Conservation (phyloP, 2,888 invertebrate species). For the Monoplex corrugatus region DNA sequence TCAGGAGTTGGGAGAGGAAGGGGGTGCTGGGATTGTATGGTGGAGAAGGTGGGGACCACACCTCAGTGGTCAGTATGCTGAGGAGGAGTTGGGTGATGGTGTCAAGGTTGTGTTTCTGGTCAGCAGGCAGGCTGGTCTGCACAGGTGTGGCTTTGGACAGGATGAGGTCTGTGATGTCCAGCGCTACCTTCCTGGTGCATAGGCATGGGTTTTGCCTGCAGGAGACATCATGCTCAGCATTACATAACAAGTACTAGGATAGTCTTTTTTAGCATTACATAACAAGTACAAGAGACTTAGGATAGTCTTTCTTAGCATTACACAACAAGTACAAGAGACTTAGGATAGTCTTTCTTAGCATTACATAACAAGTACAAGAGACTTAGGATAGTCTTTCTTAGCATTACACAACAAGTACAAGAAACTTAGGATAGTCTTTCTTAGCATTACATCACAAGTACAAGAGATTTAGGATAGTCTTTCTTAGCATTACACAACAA, state of each 20-base stretch:
- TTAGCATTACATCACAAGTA: no score
- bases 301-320: no score
- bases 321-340: background rate
- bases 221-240: constrained; percentile 1
- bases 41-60: constrained; percentile 42
- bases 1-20: constrained; percentile 63
- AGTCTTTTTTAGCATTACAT: no score
- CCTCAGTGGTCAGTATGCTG: constrained; percentile 31
- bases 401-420: no score
- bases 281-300: no score
- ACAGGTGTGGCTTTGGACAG: background rate
- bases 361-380: background rate
- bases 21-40: constrained; percentile 56
- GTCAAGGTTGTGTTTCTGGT: background rate
- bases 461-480: no score
- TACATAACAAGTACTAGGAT: no score
- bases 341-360: background rate
- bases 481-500: no score
- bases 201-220: constrained; percentile 66
- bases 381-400: no score
- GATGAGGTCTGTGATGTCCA: constrained; percentile 60
- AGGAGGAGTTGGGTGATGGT: background rate
- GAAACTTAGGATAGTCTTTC: no score
- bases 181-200: constrained; percentile 64
- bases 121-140: background rate